Evolutionary conservation across 2,113 vertebrate genomes (phyloP).

Genomic region (Larimichthys polyactis): DNA sequence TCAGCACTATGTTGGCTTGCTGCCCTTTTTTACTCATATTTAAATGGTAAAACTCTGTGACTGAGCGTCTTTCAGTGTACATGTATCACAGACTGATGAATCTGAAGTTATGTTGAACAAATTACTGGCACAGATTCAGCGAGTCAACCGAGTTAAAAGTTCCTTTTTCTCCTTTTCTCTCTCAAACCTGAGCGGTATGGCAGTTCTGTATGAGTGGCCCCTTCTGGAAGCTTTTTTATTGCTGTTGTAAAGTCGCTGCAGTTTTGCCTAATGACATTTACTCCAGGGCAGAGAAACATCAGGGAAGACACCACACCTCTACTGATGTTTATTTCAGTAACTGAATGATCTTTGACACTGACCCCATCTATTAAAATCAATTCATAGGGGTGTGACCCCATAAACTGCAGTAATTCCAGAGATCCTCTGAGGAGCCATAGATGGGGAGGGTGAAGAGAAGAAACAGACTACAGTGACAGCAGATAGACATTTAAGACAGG

Average conservation of each 20-base stretch:
- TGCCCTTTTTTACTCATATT: not conserved
- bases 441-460: conserved; percentile 7
- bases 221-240: conserved; percentile 25
- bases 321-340: conserved; percentile 28
- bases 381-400: conserved; percentile 28
- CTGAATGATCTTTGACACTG: conserved; percentile 49
- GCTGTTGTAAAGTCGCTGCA: conserved; percentile 4
- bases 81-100: conserved; percentile 30
- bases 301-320: not conserved
- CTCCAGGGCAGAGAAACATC: conserved; percentile 7
- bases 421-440: conserved; percentile 15
- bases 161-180: not conserved
- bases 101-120: conserved; percentile 16
- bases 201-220: not conserved
- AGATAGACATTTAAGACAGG: not conserved
- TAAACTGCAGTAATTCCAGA: conserved; percentile 41
- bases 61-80: not conserved
- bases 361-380: conserved; percentile 38
- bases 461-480: conserved; percentile 7
- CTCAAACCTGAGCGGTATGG: not conserved
- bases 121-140: conserved; percentile 33
- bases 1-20: not conserved
- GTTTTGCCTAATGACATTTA: conserved; percentile 5
- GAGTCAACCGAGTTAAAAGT: not conserved
- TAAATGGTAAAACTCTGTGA: conserved; percentile 28